These are phyloP conservation scores for Triplophysa rosa DNA, from an alignment of 2,113 vertebrate species.

Conservation along the genomic window DNA sequence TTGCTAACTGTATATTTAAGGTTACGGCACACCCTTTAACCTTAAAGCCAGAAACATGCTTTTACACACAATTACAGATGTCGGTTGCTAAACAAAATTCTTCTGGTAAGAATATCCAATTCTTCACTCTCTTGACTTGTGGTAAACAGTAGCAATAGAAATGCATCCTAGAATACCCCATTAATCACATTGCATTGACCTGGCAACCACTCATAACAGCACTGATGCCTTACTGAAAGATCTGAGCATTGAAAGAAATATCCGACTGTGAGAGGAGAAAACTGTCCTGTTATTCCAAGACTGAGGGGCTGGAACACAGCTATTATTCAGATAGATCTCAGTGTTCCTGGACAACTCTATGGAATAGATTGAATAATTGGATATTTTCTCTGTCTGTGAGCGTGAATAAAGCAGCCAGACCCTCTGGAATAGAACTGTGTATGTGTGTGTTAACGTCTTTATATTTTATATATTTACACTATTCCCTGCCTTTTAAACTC, in stretches of 20 bases:
- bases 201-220: too few relatives aligned
- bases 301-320: slow-evolving; percentile 33
- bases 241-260: not conserved
- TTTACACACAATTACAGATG: too few relatives aligned
- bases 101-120: too few relatives aligned
- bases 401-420: slow-evolving; percentile 26
- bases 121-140: too few relatives aligned
- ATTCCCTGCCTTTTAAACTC: too few relatives aligned
- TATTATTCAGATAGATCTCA: slow-evolving; percentile 45
- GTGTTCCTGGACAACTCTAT: slow-evolving; percentile 46
- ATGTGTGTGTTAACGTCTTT: not conserved
- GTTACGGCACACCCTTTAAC: too few relatives aligned
- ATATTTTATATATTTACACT: not conserved
- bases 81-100: too few relatives aligned
- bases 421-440: slow-evolving; percentile 15
- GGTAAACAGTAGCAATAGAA: not conserved
- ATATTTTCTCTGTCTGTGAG: slow-evolving; percentile 39
- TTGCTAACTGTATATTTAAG: too few relatives aligned
- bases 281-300: slow-evolving; percentile 48
- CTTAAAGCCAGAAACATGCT: too few relatives aligned
- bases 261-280: not conserved
- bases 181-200: not conserved
- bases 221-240: not conserved
- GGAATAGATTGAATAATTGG: slow-evolving; percentile 47
- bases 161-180: not conserved